Evolutionary conservation across 2,888 invertebrate species (phyloP).

Genomic region (Lingula anatina): DNA sequence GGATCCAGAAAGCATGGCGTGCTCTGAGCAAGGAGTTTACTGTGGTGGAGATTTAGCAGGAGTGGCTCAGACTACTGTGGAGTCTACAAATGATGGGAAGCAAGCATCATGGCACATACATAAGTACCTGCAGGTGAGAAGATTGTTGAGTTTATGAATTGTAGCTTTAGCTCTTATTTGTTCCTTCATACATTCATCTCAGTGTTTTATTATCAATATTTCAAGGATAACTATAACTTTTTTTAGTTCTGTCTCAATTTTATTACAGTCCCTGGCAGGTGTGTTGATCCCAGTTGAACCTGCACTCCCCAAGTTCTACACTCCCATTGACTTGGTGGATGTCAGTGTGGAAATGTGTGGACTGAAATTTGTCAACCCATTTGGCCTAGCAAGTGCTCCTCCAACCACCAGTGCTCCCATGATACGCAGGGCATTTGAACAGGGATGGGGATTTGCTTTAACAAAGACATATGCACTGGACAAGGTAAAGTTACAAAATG

Average conservation of each 20-base stretch:
- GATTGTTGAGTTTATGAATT: not conserved
- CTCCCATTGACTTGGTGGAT: slow-evolving; percentile 89
- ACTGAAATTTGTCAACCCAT: slow-evolving; percentile 90
- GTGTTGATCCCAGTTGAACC: slow-evolving; percentile 60
- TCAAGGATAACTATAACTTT: no score
- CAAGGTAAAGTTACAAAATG: slow-evolving; percentile 70
- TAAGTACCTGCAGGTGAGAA: slow-evolving; percentile 73
- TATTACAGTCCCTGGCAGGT: slow-evolving; percentile 24
- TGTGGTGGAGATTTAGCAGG: slow-evolving; percentile 94
- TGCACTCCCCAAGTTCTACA: slow-evolving; percentile 83
- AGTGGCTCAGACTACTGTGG: slow-evolving; percentile 93
- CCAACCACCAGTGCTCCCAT: slow-evolving; percentile 91
- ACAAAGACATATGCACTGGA: slow-evolving; percentile 95
- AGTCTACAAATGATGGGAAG: slow-evolving; percentile 98
- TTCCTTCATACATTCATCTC: not conserved
- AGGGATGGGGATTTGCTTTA: slow-evolving; percentile 96
- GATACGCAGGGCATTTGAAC: slow-evolving; percentile 90
- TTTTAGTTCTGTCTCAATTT: no score
- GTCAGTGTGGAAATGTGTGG: slow-evolving; percentile 90
- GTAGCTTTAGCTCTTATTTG: not conserved
- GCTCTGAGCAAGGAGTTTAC: slow-evolving; percentile 74
- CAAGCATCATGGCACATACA: slow-evolving; percentile 95
- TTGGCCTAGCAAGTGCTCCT: slow-evolving; percentile 94
- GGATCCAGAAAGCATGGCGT: slow-evolving; percentile 71
- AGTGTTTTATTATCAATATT: no score